phyloP scores from a whole-genome alignment of 2,797 vertebrate species.

The Chrosomus eos region DNA sequence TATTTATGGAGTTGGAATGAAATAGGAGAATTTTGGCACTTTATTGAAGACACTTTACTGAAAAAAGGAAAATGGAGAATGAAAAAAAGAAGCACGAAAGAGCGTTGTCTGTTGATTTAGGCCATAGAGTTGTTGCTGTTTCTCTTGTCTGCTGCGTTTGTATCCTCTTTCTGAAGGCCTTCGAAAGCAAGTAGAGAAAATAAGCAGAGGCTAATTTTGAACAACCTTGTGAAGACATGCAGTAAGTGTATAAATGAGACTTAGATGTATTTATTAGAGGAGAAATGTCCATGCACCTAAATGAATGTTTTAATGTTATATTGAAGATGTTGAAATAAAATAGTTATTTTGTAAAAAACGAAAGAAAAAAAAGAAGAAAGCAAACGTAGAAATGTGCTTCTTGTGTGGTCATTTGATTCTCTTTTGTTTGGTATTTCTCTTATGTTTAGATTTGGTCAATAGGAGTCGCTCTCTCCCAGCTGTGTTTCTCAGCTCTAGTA shows the following conservation, averaged over 20 bases:
- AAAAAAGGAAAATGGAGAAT: constrained; percentile 18
- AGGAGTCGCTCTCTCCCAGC: not conserved
- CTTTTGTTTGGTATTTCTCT: not conserved
- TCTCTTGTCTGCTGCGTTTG: constrained; percentile 35
- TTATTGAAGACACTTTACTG: constrained; percentile 39
- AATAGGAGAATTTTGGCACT: constrained; percentile 26
- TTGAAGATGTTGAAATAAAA: constrained; percentile 76
- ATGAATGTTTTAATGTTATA: constrained; percentile 64
- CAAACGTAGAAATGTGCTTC: constrained; percentile 8
- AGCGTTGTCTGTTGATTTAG: constrained; percentile 33
- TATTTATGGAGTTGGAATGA: constrained; percentile 20
- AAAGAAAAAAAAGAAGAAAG: not conserved
- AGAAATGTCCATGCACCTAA: constrained; percentile 35
- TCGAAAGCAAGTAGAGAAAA: constrained; percentile 6
- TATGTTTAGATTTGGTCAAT: not conserved
- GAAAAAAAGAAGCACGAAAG: constrained; percentile 21
- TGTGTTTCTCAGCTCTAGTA: not conserved
- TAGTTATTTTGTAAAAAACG: constrained; percentile 73
- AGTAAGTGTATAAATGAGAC: constrained; percentile 35
- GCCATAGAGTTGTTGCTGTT: not conserved
- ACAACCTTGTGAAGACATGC: constrained; percentile 30
- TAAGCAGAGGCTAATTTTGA: not conserved
- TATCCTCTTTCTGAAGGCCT: constrained; percentile 43
- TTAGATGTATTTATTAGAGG: constrained; percentile 49
- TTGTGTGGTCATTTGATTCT: not conserved